Evolutionary conservation across 2,888 invertebrate genomes (phyloP).

Genomic region (Lordiphosa fenestrarum): DNA sequence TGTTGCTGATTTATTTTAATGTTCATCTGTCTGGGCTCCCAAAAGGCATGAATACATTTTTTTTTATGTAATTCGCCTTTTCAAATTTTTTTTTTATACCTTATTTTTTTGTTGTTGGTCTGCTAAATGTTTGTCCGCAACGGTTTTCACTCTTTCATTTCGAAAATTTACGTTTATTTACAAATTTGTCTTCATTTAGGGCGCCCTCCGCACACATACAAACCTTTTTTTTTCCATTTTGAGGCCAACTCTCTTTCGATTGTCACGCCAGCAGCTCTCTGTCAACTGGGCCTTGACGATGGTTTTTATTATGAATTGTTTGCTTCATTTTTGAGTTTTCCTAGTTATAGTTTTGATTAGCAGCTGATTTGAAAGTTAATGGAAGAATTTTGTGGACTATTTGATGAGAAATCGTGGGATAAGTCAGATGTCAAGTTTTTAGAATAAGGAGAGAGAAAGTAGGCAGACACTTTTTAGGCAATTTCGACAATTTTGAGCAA

Average conservation of each 20-base stretch:
- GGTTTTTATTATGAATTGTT: constrained; percentile 17
- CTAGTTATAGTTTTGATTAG: constrained; percentile 44
- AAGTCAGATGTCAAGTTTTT: neutral
- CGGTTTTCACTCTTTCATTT: constrained; percentile 62
- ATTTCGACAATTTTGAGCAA: no score
- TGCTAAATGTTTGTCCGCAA: constrained; percentile 54
- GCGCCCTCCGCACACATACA: constrained; percentile 37
- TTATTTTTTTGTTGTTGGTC: constrained; percentile 8
- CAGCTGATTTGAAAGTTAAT: constrained; percentile 59
- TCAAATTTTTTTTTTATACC: constrained; percentile 15
- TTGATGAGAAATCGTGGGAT: constrained; percentile 3
- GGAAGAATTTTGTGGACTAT: constrained; percentile 9
- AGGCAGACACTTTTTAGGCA: no score
- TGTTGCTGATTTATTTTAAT: constrained; percentile 34
- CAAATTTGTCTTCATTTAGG: constrained; percentile 69
- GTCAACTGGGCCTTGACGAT: constrained; percentile 69
- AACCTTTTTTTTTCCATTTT: constrained; percentile 24
- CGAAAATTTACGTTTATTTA: constrained; percentile 68
- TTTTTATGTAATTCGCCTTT: constrained; percentile 58
- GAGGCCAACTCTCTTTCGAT: constrained; percentile 48
- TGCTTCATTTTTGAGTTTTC: constrained; percentile 17
- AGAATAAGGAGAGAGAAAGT: neutral
- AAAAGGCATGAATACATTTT: constrained; percentile 15
- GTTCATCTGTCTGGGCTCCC: constrained; percentile 36
- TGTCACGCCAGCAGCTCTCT: constrained; percentile 49